Evolutionary conservation across 2,113 vertebrate species (phyloP).

Genomic region (Sturnus vulgaris): DNA sequence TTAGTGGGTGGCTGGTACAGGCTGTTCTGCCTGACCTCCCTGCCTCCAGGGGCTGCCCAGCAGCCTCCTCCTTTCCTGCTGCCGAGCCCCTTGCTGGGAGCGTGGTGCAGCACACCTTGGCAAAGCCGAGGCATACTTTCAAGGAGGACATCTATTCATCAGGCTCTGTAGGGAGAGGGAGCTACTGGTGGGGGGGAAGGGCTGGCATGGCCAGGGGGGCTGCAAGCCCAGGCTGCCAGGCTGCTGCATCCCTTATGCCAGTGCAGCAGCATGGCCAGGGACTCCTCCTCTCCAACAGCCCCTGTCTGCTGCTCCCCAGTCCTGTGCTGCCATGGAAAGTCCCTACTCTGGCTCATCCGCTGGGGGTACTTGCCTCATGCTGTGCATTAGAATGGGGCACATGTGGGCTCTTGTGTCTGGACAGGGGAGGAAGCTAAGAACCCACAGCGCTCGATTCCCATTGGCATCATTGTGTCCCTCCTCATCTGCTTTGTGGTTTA

Average conservation of each 20-base stretch:
- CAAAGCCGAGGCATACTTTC: not conserved
- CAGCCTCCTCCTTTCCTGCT: not conserved
- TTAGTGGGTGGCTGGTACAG: slow-evolving; percentile 29
- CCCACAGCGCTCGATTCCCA: slow-evolving; percentile 89
- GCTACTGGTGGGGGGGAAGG: not conserved
- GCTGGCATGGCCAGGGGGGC: accelerated
- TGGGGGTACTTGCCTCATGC: not conserved
- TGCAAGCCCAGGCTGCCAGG: not conserved
- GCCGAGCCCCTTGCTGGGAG: not conserved
- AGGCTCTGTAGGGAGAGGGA: not conserved
- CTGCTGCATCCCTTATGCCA: not conserved
- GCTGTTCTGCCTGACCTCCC: not conserved
- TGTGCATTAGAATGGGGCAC: accelerated
- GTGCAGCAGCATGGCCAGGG: accelerated
- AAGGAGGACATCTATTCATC: not conserved
- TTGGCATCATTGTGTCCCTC: slow-evolving; percentile 90
- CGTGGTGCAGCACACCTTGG: accelerated
- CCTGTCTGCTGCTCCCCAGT: not conserved
- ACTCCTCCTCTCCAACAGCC: not conserved
- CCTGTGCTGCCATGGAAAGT: not conserved
- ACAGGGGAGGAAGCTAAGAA: slow-evolving; percentile 94
- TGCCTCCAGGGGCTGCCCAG: not conserved
- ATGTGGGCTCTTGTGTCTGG: not conserved
- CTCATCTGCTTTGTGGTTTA: slow-evolving; percentile 93
- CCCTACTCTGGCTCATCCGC: not conserved